Evolutionary conservation across 2,797 vertebrate genomes (phyloP), one percentile per base, ranked within the genome.

Genomic region (Coregonus ussuriensis): DNA sequence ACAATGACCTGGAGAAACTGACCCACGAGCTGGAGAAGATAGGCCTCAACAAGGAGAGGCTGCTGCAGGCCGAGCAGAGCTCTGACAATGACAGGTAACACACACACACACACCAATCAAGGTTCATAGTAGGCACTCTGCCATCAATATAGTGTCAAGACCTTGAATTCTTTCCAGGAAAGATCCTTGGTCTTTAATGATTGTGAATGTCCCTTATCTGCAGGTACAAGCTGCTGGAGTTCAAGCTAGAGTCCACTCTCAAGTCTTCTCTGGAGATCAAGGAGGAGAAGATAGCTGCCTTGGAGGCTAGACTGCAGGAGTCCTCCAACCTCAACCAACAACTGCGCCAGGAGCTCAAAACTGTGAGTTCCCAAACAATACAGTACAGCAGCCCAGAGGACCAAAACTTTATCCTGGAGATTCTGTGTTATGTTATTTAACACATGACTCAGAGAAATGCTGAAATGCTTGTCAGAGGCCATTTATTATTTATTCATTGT

Each of bases 211-310:
- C 15, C 15, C 85, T 56, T 79, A 4, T 56, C 76, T 59, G 85
- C 87, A 99, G 97, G 85, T 99, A 97, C 86, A 98, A 94, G 88
- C 96, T 99, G 87, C 89, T 99, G 89, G 98, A 99, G 93, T 97
- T 96, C 74, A 98, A 96, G 88, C 93, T 99, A 85, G 97, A 99
- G 93, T 98, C 97, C 0, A 97, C 97, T 0, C 89, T 99, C 74
- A 99, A 98, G 87, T 98, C 97, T 71, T 97, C 98, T n/a, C 91
- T 99, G 72, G 98, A 99, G 95, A 98, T 99, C 83, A 99, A 99
- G 91, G 97, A 97, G 91, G 97, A 99, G 93, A 99, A 99, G 94
- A 99, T 99, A 65, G 96, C 97, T 11, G 96, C 98, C 84, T 92
- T 99, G 72, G 98, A 99, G 92, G 98, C 98, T 85, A 95, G 98